phyloP scores from a whole-genome alignment of 2,888 invertebrate species.

The Pheosia tremula region DNA sequence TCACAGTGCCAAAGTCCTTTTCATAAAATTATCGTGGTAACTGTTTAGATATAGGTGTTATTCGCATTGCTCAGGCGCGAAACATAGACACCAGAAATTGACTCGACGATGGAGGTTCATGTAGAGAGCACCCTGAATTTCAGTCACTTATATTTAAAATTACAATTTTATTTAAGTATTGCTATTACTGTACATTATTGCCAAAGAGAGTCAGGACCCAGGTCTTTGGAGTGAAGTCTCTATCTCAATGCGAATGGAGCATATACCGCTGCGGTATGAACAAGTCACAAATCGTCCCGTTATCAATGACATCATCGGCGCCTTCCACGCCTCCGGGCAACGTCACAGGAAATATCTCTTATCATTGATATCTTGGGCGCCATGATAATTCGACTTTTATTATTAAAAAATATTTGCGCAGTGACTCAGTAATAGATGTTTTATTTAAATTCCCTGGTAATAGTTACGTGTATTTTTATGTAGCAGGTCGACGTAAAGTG shows the following conservation, averaged over 20 bases:
- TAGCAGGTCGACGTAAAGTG: too few species aligned
- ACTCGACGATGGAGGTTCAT: too few species aligned
- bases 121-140: too few species aligned
- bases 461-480: too few species aligned
- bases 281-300: not conserved
- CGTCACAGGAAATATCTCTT: slow-evolving; percentile 28
- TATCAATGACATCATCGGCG: slow-evolving; percentile 24
- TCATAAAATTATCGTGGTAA: not conserved
- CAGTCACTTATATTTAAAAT: too few species aligned
- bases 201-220: too few species aligned
- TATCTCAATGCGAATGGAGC: too few species aligned
- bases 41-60: not conserved
- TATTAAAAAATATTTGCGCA: slow-evolving; percentile 35
- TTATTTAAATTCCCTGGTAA: too few species aligned
- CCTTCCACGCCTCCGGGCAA: slow-evolving; percentile 21
- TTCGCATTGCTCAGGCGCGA: not conserved
- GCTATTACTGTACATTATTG: too few species aligned
- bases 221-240: too few species aligned
- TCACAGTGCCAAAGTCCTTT: not conserved
- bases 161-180: too few species aligned
- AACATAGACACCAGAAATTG: too few species aligned
- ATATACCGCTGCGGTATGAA: not conserved
- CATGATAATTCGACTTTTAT: slow-evolving; percentile 10
- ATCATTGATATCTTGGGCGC: slow-evolving; percentile 21
- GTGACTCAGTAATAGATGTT: slow-evolving; percentile 23